These are phyloP conservation scores for Neofelis nebulosa DNA, from an alignment of 2,113 vertebrate genomes.

Conservation along the genomic window DNA sequence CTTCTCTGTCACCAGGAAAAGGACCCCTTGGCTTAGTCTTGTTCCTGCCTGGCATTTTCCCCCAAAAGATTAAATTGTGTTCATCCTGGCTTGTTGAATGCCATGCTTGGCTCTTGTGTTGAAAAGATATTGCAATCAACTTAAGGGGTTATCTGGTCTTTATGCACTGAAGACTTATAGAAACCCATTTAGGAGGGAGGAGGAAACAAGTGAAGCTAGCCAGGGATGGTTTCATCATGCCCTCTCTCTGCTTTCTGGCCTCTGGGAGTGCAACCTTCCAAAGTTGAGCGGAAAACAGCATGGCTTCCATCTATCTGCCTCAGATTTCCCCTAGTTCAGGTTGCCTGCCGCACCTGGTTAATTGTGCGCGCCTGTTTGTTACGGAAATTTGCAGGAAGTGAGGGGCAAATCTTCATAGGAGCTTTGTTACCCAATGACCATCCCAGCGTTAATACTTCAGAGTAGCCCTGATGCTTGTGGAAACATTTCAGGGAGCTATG, in stretches of 20 bases:
- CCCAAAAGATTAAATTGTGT: neutral
- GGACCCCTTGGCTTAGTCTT: neutral
- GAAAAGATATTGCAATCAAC: neutral
- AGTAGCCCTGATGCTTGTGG: neutral
- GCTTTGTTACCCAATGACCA: conserved; percentile 9
- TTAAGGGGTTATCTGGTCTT: neutral
- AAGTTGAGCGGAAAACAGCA: neutral
- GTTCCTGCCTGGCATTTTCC: neutral
- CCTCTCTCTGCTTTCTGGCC: neutral
- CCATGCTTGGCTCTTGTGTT: neutral
- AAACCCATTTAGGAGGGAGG: neutral
- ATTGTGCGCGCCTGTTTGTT: neutral
- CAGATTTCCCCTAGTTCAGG: neutral
- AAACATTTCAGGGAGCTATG: neutral
- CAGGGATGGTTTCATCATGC: neutral
- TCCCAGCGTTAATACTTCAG: neutral
- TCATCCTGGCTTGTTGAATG: neutral
- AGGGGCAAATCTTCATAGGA: neutral
- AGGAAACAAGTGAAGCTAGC: neutral
- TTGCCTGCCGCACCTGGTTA: neutral
- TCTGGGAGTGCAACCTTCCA: neutral
- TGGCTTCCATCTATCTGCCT: neutral
- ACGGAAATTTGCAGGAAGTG: neutral
- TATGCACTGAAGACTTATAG: neutral
- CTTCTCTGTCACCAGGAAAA: neutral